Conservation (phyloP, 2,113 vertebrate species). For the Kryptolebias marmoratus region DNA sequence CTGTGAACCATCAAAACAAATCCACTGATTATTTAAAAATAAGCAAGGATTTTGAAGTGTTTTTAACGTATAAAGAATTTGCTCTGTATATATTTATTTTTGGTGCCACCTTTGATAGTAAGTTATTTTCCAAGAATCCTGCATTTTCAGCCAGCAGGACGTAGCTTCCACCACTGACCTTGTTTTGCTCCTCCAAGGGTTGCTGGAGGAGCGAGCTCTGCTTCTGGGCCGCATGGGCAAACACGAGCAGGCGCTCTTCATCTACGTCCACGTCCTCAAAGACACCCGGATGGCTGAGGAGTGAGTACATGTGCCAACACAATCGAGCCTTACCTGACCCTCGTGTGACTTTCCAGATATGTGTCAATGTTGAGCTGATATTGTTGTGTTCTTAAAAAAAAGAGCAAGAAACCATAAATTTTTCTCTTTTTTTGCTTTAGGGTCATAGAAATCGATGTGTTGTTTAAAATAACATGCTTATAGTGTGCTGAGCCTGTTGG, state of each 20-base stretch:
- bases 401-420: too few relatives aligned
- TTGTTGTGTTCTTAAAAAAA: neutral
- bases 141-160: neutral
- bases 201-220: constrained; percentile 94
- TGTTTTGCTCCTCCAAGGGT: constrained; percentile 77
- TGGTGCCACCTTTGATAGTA: neutral
- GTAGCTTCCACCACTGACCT: neutral
- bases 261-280: constrained; percentile 95
- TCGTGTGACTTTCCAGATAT: neutral
- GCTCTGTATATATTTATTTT: too few relatives aligned
- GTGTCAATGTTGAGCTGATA: neutral
- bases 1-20: too few relatives aligned
- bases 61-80: too few relatives aligned
- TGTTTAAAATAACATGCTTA: too few relatives aligned
- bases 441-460: too few relatives aligned
- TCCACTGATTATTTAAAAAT: too few relatives aligned
- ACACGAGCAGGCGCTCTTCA: constrained; percentile 97
- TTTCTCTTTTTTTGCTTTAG: too few relatives aligned
- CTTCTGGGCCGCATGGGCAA: constrained; percentile 97
- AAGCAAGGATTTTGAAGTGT: too few relatives aligned
- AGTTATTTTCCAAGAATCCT: too few relatives aligned
- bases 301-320: constrained; percentile 78
- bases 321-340: neutral
- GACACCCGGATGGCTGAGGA: constrained; percentile 93
- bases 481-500: too few relatives aligned